These are phyloP conservation scores for Sorex araneus DNA, from an alignment of 2,113 vertebrate genomes.

Conservation along the genomic window DNA sequence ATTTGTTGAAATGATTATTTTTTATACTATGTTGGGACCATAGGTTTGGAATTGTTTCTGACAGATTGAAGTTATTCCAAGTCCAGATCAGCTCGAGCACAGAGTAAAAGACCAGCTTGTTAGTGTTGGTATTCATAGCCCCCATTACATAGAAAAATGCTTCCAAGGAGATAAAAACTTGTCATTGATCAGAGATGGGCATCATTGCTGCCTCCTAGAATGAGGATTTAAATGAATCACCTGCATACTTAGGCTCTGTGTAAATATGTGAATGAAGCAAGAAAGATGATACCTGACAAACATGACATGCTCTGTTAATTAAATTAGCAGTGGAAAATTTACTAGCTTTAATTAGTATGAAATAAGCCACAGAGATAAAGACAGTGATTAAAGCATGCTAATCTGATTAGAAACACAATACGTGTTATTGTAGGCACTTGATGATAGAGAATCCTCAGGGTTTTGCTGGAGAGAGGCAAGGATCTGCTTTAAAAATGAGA, in stretches of 20 bases:
- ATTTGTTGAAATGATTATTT: constrained; percentile 41
- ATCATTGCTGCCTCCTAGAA: not conserved
- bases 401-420: constrained; percentile 76
- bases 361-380: constrained; percentile 77
- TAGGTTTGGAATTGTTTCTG: not conserved
- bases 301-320: constrained; percentile 75
- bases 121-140: not conserved
- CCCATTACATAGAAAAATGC: not conserved
- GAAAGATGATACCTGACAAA: constrained; percentile 68
- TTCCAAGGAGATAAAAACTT: not conserved
- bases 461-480: not conserved
- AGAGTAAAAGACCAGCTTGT: not conserved
- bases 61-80: not conserved
- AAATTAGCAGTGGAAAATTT: constrained; percentile 78
- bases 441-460: not conserved
- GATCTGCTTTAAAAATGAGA: not conserved
- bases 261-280: constrained; percentile 41
- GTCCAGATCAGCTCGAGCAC: not conserved
- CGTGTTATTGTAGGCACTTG: constrained; percentile 23
- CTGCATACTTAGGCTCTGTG: constrained; percentile 4
- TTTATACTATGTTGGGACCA: not conserved
- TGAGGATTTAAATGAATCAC: not conserved
- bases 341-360: constrained; percentile 79
- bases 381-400: constrained; percentile 67
- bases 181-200: not conserved